Conservation (phyloP, 2,797 vertebrate species). For the Protosalanx chinensis region DNA sequence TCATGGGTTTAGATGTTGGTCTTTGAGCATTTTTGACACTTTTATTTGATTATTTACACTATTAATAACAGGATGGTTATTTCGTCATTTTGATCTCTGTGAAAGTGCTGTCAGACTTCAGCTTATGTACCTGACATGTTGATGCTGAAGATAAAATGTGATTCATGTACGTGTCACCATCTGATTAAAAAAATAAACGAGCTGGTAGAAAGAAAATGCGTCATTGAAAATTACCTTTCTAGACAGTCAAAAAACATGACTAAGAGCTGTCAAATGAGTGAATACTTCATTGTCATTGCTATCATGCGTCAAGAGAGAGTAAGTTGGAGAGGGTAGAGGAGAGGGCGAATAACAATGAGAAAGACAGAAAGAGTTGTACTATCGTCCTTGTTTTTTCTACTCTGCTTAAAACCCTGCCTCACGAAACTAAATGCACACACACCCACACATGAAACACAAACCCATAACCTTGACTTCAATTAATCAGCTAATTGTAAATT, state of each 20-base stretch:
- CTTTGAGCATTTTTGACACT: too few species aligned
- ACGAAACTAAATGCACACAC: not conserved
- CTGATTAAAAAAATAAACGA: slow-evolving; percentile 35
- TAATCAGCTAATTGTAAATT: slow-evolving; percentile 19
- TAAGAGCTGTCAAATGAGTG: not conserved
- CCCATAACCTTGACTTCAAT: slow-evolving; percentile 6
- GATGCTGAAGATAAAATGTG: slow-evolving; percentile 26
- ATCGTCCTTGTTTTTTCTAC: not conserved
- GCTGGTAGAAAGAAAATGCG: not conserved
- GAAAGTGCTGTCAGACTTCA: not conserved
- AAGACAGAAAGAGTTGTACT: not conserved
- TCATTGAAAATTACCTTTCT: not conserved
- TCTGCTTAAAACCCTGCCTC: not conserved
- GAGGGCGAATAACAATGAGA: not conserved
- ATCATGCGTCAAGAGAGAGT: not conserved
- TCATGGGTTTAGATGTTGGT: too few species aligned
- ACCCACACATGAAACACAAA: not conserved
- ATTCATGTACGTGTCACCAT: slow-evolving; percentile 49
- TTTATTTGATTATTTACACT: too few species aligned
- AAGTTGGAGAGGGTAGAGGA: not conserved
- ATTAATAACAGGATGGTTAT: too few species aligned
- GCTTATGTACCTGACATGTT: not conserved
- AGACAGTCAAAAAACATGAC: not conserved
- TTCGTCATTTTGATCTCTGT: not conserved
- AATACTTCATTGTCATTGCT: not conserved